A percentile compares a stretch with the other conserved stretches of the same genome.
Evolutionary conservation across 2,113 vertebrate species (phyloP).

Genomic region (Oxyruncus cristatus): DNA sequence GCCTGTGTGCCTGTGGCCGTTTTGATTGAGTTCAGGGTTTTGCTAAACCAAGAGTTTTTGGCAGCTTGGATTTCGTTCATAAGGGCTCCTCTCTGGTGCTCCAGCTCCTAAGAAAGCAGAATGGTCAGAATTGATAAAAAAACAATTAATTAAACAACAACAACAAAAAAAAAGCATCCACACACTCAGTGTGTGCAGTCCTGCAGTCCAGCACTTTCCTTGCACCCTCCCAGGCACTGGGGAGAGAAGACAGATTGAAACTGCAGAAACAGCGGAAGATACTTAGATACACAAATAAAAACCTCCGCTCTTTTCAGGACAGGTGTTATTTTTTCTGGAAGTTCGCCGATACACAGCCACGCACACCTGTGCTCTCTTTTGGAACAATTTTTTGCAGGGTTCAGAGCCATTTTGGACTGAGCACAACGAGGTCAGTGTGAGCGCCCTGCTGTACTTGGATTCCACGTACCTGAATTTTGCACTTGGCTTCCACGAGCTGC

Average conservation of each 20-base stretch:
- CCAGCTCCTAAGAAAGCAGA: conserved; percentile 86
- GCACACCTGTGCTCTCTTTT: neutral
- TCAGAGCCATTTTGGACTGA: neutral
- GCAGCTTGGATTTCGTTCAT: conserved; percentile 98
- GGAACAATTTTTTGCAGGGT: neutral
- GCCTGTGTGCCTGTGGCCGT: conserved; percentile 88
- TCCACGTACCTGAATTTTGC: conserved; percentile 92
- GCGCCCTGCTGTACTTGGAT: neutral
- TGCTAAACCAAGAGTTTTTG: conserved; percentile 99
- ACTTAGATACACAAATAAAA: neutral
- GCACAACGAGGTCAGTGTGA: neutral
- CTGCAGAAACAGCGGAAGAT: neutral
- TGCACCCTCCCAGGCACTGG: neutral
- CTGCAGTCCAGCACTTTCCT: neutral
- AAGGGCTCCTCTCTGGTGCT: conserved; percentile 94
- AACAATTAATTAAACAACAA: neutral
- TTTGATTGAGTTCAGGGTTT: conserved; percentile 98
- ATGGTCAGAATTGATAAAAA: conserved; percentile 17
- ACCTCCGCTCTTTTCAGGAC: neutral
- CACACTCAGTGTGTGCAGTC: neutral
- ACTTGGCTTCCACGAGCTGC: conserved; percentile 98
- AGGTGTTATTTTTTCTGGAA: fast-evolving
- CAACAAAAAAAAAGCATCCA: neutral
- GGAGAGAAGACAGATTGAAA: neutral
- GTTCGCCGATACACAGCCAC: neutral